Conservation (phyloP, 2,888 invertebrate genomes). For the Biston betularia region DNA sequence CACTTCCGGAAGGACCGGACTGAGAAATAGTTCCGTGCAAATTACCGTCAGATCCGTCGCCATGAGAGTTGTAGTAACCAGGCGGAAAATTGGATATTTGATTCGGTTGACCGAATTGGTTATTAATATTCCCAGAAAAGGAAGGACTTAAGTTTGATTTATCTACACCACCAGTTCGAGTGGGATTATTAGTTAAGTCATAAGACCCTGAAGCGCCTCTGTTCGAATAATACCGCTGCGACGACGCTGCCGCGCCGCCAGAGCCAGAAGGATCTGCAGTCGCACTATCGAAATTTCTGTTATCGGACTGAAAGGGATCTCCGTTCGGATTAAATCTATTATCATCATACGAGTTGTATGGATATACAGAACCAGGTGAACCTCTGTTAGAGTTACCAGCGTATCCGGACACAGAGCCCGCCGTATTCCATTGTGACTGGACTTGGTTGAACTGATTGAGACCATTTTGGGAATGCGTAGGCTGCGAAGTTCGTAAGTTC, state of each 20-base stretch:
- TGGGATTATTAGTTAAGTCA: constrained; percentile 7
- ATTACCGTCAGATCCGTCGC: constrained; percentile 11
- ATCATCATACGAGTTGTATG: background rate
- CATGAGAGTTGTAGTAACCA: constrained; percentile 12
- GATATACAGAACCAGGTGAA: background rate
- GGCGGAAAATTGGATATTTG: constrained; percentile 9
- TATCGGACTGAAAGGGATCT: background rate
- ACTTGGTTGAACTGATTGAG: constrained; percentile 11
- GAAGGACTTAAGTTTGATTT: constrained; percentile 1
- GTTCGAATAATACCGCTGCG: constrained; percentile 6
- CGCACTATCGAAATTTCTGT: background rate
- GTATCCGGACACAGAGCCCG: constrained; percentile 14
- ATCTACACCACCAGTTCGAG: constrained; percentile 1
- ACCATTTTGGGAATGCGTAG: constrained; percentile 12
- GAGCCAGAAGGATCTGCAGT: background rate
- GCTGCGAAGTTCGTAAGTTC: too few relatives aligned
- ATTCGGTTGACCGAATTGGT: background rate
- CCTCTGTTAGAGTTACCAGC: constrained; percentile 6
- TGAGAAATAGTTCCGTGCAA: constrained; percentile 2
- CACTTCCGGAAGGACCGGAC: constrained; percentile 18
- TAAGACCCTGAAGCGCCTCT: constrained; percentile 3
- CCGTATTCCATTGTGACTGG: constrained; percentile 19
- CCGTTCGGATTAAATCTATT: background rate
- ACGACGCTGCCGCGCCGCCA: too few relatives aligned
- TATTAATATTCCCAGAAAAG: constrained; percentile 4